Evolutionary conservation across 2,888 invertebrate species (phyloP), one percentile per base, ranked within the genome.

Genomic region (Sphaerophoria rueppellii): DNA sequence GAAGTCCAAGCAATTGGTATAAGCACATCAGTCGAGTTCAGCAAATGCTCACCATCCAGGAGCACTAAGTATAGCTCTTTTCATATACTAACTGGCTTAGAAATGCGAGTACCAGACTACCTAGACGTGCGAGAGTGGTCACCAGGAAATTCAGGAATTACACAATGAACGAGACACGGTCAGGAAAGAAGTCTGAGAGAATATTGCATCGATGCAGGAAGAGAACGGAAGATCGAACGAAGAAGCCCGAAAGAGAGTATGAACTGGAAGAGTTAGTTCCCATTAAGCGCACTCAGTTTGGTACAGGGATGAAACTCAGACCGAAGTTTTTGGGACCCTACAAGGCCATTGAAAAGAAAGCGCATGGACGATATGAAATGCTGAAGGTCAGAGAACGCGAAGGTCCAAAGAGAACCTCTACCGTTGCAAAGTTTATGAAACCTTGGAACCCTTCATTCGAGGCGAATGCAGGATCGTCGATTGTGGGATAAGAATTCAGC

Each of bases 1-100:
- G 89, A 7, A 87, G 89, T 9, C 89, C 89, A 1, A 73, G 73
- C 3, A 87, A 88, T 24, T 91, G 90, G 89, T 89, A 89, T 74
- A 88, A 87, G 83, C 37, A 87, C 50, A 79, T 89, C 9, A 82
- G 73, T 16, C 58, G 40, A 14, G 82, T 61, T 3, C 77, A 82
- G 46, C 77, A 79, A 16, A 82, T 86, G 71, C 55, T 58, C 71
- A 14, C 58, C 60, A 11, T 11, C 69, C 12, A 54, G 69, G 34
- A 54, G 32, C 34, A 54, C 11, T 6, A 54, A 34, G n/a, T 34
- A 12, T n/a, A 34, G 54, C 16, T 46, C 65, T 16, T 65, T 74
- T 16, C 14, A 48, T n/a, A 65, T 74, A 0, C 54, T 65, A 57
- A 74, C 65, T 14, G 65, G 46, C 4, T 32, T 65, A 52, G 63